phyloP scores from a whole-genome alignment of 2,888 invertebrate genomes.

The Noctuana brunneofusca region DNA sequence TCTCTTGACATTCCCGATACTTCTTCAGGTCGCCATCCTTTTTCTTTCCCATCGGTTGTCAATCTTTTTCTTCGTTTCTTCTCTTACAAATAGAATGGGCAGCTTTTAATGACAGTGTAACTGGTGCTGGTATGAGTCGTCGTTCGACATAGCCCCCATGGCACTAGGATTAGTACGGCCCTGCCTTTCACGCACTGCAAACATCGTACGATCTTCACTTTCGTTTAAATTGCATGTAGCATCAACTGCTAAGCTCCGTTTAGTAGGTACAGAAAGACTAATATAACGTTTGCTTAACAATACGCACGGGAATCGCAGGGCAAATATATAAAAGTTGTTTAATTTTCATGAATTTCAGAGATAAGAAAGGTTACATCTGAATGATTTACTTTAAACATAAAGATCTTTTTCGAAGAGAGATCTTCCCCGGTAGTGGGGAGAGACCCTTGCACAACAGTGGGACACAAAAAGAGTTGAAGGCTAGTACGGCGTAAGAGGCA shows the following conservation, averaged over 20 bases:
- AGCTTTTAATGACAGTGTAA: not conserved
- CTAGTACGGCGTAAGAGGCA: too few species aligned
- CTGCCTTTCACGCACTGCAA: conserved; percentile 3
- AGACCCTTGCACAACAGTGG: too few species aligned
- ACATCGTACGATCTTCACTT: conserved; percentile 2
- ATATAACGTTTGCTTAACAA: conserved; percentile 9
- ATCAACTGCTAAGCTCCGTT: conserved; percentile 3
- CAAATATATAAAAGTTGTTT: not conserved
- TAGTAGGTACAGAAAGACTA: conserved; percentile 1
- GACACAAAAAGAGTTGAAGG: too few species aligned
- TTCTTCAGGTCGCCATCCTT: too few species aligned
- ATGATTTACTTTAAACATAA: too few species aligned
- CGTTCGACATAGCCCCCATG: not conserved
- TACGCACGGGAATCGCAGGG: not conserved
- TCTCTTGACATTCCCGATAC: too few species aligned
- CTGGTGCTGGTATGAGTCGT: not conserved
- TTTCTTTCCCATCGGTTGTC: too few species aligned
- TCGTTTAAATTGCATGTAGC: not conserved
- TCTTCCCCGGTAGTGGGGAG: too few species aligned
- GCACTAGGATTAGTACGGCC: not conserved
- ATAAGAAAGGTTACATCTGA: too few species aligned
- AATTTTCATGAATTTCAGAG: not conserved
- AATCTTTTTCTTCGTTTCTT: too few species aligned
- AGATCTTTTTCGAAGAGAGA: too few species aligned
- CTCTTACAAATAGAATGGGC: too few species aligned